Evolutionary conservation across 2,113 vertebrate species (phyloP), one percentile per base, ranked within the genome.

Genomic region (Dasypus novemcinctus): DNA sequence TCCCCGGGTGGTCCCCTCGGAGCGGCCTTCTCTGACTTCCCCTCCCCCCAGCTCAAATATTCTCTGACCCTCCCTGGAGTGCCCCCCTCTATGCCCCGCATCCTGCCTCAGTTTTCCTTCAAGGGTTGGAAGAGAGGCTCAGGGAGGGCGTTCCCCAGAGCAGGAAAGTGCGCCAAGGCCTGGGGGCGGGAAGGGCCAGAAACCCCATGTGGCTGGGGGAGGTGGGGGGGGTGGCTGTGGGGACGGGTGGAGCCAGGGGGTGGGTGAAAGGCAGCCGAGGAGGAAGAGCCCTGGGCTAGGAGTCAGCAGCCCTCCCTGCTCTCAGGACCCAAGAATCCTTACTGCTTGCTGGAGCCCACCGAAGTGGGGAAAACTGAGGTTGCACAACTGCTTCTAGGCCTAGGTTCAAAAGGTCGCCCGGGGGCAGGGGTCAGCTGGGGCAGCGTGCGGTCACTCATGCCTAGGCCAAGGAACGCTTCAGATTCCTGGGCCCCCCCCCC

Each of bases 291-390:
- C 64, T 9, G 23, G 81, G 61, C 20, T 33, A 2, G 11, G 46
- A 27, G 57, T 15, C 61, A 84, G 72, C 9, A 4, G 52, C 49
- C 41, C 36, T 0, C 13, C 38, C 3, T 4, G 86, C 36, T 52
- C 27, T 88, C 79, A 69, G 92, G 74, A 46, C 76, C 88, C 68
- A 33, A 83, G 91, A 79, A 38, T 38, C 33, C 31, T 33, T 27
- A 33, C 2, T 86, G 38, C 43, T 38, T 64, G 1, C 21, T 66
- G 54, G 41, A 90, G 64, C 21, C 33, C 4, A 4, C 54, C 57
- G 14, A 5, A 49, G 75, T 6, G 17, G 72, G 84, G 69, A 75
- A 75, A 71, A 84, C 71, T 17, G 36, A 90, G 83, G 21, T 59
- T 33, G n/a, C 6, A n/a, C 5, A 90, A 17, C 25, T 43, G 69